These are phyloP conservation scores for Rissa tridactyla DNA, from an alignment of 2,113 vertebrate species.

Conservation along the genomic window DNA sequence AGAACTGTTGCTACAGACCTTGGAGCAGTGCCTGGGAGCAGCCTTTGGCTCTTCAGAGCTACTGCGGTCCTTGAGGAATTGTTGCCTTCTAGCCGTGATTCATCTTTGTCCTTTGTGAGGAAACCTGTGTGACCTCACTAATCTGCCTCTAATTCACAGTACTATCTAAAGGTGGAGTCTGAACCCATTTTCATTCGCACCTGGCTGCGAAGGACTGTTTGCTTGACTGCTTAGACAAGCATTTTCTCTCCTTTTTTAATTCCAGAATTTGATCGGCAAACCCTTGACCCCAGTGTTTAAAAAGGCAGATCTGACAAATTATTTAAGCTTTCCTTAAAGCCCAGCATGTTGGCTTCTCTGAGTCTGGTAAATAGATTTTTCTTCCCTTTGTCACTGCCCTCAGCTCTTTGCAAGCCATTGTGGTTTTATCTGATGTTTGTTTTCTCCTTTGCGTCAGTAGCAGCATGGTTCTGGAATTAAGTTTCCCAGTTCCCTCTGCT, in stretches of 20 bases:
- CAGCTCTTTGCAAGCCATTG: not conserved
- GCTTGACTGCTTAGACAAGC: not conserved
- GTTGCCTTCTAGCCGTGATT: not conserved
- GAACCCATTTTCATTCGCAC: not conserved
- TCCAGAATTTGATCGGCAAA: not conserved
- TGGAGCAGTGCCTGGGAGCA: not conserved
- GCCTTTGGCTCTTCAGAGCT: not conserved
- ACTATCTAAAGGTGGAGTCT: not conserved
- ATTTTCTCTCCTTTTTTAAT: not conserved
- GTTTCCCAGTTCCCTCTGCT: constrained; percentile 64
- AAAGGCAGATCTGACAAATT: not conserved
- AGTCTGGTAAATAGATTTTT: not conserved
- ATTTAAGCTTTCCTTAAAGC: not conserved
- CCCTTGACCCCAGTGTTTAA: not conserved
- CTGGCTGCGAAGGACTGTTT: not conserved
- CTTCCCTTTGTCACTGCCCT: not conserved
- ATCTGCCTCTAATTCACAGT: not conserved
- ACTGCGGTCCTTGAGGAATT: not conserved
- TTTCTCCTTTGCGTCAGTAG: constrained; percentile 46
- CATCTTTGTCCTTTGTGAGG: not conserved
- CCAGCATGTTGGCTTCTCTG: not conserved
- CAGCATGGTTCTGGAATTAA: constrained; percentile 47
- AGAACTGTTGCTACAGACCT: not conserved
- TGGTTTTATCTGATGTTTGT: constrained; percentile 31
- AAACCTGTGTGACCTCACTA: not conserved